Percentiles rank a stretch among this genome's conserved stretches.
Conservation (phyloP, 1,140 invertebrate species). For the Acromyrmex charruanus region DNA sequence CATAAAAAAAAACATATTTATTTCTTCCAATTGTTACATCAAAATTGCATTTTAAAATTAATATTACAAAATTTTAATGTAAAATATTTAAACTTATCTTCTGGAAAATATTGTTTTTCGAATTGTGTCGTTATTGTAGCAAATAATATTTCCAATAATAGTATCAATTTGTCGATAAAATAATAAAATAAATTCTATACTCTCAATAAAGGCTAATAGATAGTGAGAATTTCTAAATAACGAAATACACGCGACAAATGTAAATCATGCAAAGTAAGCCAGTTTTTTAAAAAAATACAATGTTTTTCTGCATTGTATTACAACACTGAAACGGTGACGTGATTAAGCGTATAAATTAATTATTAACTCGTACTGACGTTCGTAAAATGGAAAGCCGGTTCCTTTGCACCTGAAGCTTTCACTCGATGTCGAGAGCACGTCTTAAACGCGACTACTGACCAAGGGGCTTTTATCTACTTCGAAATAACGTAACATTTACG, state of each 20-base stretch:
- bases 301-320: not conserved
- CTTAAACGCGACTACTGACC: slow-evolving; percentile 44
- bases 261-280: not conserved
- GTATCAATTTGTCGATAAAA: not conserved
- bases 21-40: too few species aligned
- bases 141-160: not conserved
- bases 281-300: not conserved
- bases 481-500: slow-evolving; percentile 67
- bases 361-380: slow-evolving; percentile 12
- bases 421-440: slow-evolving; percentile 21
- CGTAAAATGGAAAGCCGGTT: slow-evolving; percentile 19
- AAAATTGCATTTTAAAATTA: too few species aligned
- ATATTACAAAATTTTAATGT: too few species aligned
- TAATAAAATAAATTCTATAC: not conserved
- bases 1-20: too few species aligned
- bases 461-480: slow-evolving; percentile 68
- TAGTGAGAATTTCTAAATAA: not conserved
- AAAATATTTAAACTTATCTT: too few species aligned
- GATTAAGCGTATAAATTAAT: slow-evolving; percentile 46
- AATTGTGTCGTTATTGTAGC: too few species aligned
- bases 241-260: not conserved
- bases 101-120: too few species aligned
- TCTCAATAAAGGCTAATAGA: not conserved
- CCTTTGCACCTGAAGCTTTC: slow-evolving; percentile 11
- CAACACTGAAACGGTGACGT: not conserved